phyloP scores from a whole-genome alignment of 2,113 vertebrate genomes.

The Anser brachyrhynchus region DNA sequence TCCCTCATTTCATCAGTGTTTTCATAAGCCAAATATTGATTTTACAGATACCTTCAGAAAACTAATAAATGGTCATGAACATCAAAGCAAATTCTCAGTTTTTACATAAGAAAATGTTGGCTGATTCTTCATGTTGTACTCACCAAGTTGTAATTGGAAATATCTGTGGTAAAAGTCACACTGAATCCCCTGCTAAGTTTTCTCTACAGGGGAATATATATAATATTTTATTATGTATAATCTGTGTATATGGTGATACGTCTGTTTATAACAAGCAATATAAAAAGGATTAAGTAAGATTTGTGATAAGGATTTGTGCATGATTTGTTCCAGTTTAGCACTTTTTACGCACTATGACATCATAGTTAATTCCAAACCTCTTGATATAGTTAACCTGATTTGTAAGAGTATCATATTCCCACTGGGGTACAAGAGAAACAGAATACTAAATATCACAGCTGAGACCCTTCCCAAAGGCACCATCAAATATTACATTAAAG shows the following conservation, averaged over 20 bases:
- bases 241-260: not conserved
- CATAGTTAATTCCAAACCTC: slow-evolving; percentile 22
- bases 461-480: slow-evolving; percentile 35
- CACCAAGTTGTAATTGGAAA: not conserved
- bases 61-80: not conserved
- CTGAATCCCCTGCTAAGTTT: not conserved
- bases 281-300: slow-evolving; percentile 52
- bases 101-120: not conserved
- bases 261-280: slow-evolving; percentile 29
- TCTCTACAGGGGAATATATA: not conserved
- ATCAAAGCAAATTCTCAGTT: not conserved
- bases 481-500: not conserved
- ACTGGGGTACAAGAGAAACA: slow-evolving; percentile 4
- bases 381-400: slow-evolving; percentile 40
- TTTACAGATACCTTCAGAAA: not conserved
- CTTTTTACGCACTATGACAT: slow-evolving; percentile 2
- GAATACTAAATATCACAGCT: slow-evolving; percentile 6
- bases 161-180: not conserved
- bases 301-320: slow-evolving; percentile 20
- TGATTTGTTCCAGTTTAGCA: slow-evolving; percentile 32
- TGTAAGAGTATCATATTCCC: slow-evolving; percentile 21
- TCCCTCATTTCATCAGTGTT: not conserved
- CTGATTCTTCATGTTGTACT: not conserved
- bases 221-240: not conserved
- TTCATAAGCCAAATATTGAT: not conserved